A percentile compares a stretch with the other conserved stretches of the same genome.
Conservation (phyloP, 2,113 vertebrate genomes). For the Hippocampus abdominalis region DNA sequence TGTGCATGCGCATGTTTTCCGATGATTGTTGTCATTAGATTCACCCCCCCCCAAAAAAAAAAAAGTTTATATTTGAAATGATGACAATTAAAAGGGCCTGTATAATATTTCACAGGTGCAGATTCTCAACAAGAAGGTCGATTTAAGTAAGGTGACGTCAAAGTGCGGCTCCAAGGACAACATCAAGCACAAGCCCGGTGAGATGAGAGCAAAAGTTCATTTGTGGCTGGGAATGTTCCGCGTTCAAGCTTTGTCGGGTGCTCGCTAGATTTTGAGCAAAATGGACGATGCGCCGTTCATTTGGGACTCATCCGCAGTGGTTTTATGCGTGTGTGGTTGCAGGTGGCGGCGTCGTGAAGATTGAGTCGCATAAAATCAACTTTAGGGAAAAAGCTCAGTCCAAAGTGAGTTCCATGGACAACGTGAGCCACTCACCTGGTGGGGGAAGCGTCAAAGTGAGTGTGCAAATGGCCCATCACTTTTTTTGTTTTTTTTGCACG, state of each 20-base stretch:
- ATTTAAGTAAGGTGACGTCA: conserved; percentile 90
- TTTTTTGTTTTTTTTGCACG: too few relatives aligned
- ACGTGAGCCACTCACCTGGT: conserved; percentile 77
- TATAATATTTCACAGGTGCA: conserved; percentile 77
- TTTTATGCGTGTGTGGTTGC: conserved; percentile 18
- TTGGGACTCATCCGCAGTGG: neutral
- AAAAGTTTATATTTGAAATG: neutral
- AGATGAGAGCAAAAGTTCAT: conserved; percentile 14
- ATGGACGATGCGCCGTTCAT: too few relatives aligned
- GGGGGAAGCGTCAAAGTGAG: conserved; percentile 81
- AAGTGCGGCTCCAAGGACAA: conserved; percentile 93
- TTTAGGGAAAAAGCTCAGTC: conserved; percentile 88
- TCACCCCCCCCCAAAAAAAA: neutral
- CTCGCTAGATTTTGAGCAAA: neutral
- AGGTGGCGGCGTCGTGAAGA: conserved; percentile 89
- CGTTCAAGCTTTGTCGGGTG: neutral
- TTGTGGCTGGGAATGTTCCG: neutral
- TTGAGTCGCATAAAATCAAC: conserved; percentile 86
- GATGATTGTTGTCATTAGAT: too few relatives aligned
- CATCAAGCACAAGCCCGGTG: conserved; percentile 93
- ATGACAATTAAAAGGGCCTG: neutral
- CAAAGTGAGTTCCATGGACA: conserved; percentile 87
- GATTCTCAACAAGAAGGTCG: conserved; percentile 92
- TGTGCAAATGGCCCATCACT: neutral
- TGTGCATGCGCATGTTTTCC: too few relatives aligned